Evolutionary conservation across 2,888 invertebrate genomes (phyloP).

Genomic region (Congeria kusceri): DNA sequence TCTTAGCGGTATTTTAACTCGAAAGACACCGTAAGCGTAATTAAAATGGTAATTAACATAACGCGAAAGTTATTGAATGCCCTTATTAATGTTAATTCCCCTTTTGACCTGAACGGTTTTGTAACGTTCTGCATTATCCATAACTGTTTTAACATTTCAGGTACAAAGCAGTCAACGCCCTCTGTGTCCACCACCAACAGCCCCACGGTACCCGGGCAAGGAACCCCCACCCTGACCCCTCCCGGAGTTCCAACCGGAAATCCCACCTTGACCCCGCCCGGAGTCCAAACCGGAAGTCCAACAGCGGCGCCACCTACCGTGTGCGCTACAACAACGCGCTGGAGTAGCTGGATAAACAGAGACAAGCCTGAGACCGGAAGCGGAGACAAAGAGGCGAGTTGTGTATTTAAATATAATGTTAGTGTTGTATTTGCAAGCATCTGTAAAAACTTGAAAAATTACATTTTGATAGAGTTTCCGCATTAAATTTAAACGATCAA

Average conservation of each 20-base stretch:
- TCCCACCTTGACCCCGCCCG: not conserved
- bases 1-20: too few relatives aligned
- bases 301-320: slow-evolving; percentile 22
- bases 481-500: too few relatives aligned
- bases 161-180: too few relatives aligned
- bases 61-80: too few relatives aligned
- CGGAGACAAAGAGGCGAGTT: slow-evolving; percentile 70
- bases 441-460: too few relatives aligned
- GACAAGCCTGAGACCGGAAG: slow-evolving; percentile 54
- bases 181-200: not conserved
- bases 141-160: too few relatives aligned
- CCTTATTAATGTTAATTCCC: too few relatives aligned
- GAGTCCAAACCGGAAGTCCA: slow-evolving; percentile 13
- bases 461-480: too few relatives aligned
- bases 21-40: too few relatives aligned
- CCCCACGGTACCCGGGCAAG: not conserved
- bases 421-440: slow-evolving; percentile 22
- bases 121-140: too few relatives aligned
- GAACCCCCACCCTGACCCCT: not conserved
- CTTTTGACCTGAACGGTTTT: too few relatives aligned
- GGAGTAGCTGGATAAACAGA: slow-evolving; percentile 76
- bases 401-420: slow-evolving; percentile 30
- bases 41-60: too few relatives aligned
- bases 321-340: slow-evolving; percentile 46
- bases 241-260: not conserved